These are phyloP conservation scores for Tragelaphus buxtoni DNA, from an alignment of 2,113 vertebrate species.

Conservation along the genomic window DNA sequence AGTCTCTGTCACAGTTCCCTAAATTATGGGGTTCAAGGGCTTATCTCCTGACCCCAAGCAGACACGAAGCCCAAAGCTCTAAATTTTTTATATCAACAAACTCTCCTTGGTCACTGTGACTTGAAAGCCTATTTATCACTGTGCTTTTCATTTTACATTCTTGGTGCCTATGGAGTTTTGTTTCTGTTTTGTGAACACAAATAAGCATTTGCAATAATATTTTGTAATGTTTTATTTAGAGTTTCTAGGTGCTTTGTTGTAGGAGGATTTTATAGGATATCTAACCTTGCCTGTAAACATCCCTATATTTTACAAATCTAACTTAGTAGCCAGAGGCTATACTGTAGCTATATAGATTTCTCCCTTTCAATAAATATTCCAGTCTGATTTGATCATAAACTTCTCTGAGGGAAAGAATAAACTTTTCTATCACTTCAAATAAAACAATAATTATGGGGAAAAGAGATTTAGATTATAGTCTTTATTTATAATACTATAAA, in stretches of 20 bases:
- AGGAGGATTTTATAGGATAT: not conserved
- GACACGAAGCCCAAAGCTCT: not conserved
- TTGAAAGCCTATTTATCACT: not conserved
- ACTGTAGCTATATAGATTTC: not conserved
- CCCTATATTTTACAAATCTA: not conserved
- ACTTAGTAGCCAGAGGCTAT: not conserved
- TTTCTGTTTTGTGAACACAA: not conserved
- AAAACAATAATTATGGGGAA: not conserved
- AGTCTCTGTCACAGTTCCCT: not conserved
- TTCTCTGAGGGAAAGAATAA: not conserved
- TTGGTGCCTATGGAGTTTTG: not conserved
- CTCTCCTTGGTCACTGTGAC: not conserved
- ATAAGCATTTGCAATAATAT: not conserved
- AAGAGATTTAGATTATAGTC: not conserved
- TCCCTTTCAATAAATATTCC: not conserved
- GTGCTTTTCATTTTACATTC: not conserved
- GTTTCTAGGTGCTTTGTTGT: not conserved
- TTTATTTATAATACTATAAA: conserved; percentile 6
- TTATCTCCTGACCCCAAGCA: not conserved
- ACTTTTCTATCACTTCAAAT: not conserved
- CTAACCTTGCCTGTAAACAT: not conserved
- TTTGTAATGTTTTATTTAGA: not conserved
- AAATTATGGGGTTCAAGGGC: not conserved
- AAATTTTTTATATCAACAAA: not conserved
- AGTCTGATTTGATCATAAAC: not conserved